Base-by-base conservation (phyloP, 2,797 vertebrate species). In the Phylloscopus collybita region DNA sequence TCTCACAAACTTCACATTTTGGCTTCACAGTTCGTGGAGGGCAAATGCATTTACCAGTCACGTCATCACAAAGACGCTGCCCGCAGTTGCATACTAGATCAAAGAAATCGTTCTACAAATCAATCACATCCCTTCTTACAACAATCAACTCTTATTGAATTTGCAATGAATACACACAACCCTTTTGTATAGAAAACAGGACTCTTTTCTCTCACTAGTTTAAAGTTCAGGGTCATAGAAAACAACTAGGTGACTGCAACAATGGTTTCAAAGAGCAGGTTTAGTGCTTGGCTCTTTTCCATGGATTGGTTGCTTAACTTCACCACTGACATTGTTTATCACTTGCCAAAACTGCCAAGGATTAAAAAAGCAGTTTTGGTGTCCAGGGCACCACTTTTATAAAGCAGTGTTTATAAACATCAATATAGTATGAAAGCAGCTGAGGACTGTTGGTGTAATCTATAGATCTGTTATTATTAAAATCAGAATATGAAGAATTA, bases 1-100 rank as follows among this genome's bases (percentile, higher is more conserved):
- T 90, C 94, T 98, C 96, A 10, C 99, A 99, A 34, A 88, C 80
- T 30, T 99, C 98, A 56, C 99, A 99, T n/a, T 97, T 89, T 6
- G 99, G 99, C 88, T 97, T 98, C 92, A 99, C 92, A 0, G 99
- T 99, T 96, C 83, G 98, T 8, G 98, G 98, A 11, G 99, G 99
- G 87, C 99, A 99, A 93, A 99, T 98, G 81, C 99, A 99, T 74
- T 92, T 93, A 40, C 99, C 99, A 0, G 98, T 99, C 66, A 97
- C 27, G 42, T 99, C 98, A n/a, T 99, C 98, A 57, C 99, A 99
- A 66, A 99, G 98, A 29, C 95, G 98, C 19, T 85, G 96, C 27
- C 98, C 98, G 1, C 99, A 99, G 62, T 94, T 97, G 82, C 99
- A 99, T 0, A 95, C 99, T 99, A 95, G 49, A 45, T 78, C 19